Evolutionary conservation across 2,888 invertebrate species (phyloP).

Genomic region (Crossocerus cetratus): DNA sequence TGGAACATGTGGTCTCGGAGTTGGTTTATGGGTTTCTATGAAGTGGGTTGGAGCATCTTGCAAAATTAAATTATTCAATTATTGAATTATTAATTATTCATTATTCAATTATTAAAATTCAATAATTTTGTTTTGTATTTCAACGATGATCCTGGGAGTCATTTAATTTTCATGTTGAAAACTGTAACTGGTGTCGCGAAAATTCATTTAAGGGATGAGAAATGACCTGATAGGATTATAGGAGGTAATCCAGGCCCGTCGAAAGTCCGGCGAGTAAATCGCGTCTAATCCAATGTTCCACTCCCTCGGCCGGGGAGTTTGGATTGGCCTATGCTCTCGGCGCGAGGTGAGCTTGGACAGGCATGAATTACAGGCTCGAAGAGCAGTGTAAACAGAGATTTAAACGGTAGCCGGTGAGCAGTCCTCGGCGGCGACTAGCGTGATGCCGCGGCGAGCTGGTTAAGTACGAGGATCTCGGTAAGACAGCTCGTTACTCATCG

Average conservation of each 20-base stretch:
- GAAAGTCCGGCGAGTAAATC: too few relatives aligned
- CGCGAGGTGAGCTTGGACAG: too few relatives aligned
- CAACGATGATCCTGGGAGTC: not conserved
- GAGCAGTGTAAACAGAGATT: slow-evolving; percentile 43
- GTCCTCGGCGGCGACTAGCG: slow-evolving; percentile 30
- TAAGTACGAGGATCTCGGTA: slow-evolving; percentile 32
- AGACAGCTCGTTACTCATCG: slow-evolving; percentile 40
- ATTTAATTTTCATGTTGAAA: slow-evolving; percentile 5
- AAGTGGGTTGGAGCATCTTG: not conserved
- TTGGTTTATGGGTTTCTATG: slow-evolving; percentile 13
- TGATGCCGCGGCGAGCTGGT: slow-evolving; percentile 28
- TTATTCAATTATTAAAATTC: not conserved
- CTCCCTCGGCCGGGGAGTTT: too few relatives aligned
- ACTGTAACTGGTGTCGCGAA: too few relatives aligned
- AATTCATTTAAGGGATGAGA: too few relatives aligned
- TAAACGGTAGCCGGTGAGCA: slow-evolving; percentile 39
- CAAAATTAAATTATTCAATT: not conserved
- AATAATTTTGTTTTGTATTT: not conserved
- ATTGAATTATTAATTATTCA: not conserved
- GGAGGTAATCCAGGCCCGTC: too few relatives aligned
- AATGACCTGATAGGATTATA: slow-evolving; percentile 39
- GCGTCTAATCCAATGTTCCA: too few relatives aligned
- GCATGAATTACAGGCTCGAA: too few relatives aligned
- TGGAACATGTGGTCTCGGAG: not conserved
- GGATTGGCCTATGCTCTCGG: too few relatives aligned